phyloP scores from a whole-genome alignment of 2,797 vertebrate genomes.

The Sebastes diploproa region DNA sequence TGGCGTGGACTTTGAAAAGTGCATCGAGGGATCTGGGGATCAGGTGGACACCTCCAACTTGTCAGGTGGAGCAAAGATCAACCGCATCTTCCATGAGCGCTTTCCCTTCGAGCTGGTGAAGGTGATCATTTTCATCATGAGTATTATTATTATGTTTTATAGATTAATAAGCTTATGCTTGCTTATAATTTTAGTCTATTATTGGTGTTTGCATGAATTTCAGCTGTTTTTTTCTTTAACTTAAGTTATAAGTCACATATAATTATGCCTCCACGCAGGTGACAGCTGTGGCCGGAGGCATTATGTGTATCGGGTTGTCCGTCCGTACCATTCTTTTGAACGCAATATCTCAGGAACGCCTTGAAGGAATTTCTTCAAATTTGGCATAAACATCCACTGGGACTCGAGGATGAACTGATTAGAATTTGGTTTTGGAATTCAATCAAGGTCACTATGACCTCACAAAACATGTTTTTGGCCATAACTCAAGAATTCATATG shows the following conservation, averaged over 20 bases:
- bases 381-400: background rate
- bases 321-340: background rate
- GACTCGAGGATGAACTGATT: background rate
- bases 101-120: conserved; percentile 95
- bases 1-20: conserved; percentile 96
- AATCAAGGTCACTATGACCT: background rate
- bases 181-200: background rate
- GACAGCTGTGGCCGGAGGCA: background rate
- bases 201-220: background rate
- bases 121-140: conserved; percentile 68
- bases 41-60: conserved; percentile 95
- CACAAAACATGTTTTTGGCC: background rate
- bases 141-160: background rate
- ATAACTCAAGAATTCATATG: background rate
- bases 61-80: conserved; percentile 94
- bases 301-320: background rate
- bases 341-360: background rate
- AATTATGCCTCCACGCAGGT: background rate
- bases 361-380: background rate
- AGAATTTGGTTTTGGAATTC: background rate
- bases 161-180: no score
- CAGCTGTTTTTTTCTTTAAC: background rate
- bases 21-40: conserved; percentile 95
- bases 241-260: background rate
- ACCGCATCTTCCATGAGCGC: conserved; percentile 94